A percentile compares a stretch with the other conserved stretches of the same genome.
Conservation (phyloP, 2,888 invertebrate species). For the Antheraea assamensis region DNA sequence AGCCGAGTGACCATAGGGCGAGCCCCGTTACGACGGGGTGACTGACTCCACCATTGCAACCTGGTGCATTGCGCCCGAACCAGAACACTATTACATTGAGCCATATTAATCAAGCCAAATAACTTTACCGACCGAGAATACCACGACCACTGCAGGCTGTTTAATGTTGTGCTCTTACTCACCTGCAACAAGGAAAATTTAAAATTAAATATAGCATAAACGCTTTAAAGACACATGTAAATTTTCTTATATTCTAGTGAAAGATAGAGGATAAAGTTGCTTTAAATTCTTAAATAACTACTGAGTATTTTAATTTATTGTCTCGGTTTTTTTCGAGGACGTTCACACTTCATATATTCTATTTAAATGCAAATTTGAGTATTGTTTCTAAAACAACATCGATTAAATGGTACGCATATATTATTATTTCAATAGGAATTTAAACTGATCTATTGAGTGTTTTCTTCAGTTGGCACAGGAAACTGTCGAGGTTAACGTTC, state of each 20-base stretch:
- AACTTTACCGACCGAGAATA: slow-evolving; percentile 57
- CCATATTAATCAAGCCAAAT: slow-evolving; percentile 64
- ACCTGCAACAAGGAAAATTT: slow-evolving; percentile 62
- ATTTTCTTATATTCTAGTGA: background rate
- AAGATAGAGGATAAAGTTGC: background rate
- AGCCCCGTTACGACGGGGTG: slow-evolving; percentile 80
- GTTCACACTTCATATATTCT: slow-evolving; percentile 53
- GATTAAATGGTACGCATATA: slow-evolving; percentile 59
- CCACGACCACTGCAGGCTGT: slow-evolving; percentile 19
- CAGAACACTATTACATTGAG: slow-evolving; percentile 76
- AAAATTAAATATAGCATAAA: slow-evolving; percentile 20
- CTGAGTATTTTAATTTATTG: slow-evolving; percentile 32
- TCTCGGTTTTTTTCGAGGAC: slow-evolving; percentile 44
- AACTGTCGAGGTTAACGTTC: slow-evolving; percentile 73
- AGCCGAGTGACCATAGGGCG: slow-evolving; percentile 71
- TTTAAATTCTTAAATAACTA: slow-evolving; percentile 7
- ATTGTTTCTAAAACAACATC: slow-evolving; percentile 71
- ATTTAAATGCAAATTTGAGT: slow-evolving; percentile 64
- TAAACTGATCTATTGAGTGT: slow-evolving; percentile 56
- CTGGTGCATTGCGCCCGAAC: slow-evolving; percentile 82
- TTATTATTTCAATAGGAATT: slow-evolving; percentile 59
- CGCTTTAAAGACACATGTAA: slow-evolving; percentile 7
- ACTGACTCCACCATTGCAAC: slow-evolving; percentile 78
- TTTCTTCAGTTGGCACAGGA: slow-evolving; percentile 69
- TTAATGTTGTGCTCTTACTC: slow-evolving; percentile 44